phyloP scores from a whole-genome alignment of 2,113 vertebrate genomes.

The Pelobates fuscus region DNA sequence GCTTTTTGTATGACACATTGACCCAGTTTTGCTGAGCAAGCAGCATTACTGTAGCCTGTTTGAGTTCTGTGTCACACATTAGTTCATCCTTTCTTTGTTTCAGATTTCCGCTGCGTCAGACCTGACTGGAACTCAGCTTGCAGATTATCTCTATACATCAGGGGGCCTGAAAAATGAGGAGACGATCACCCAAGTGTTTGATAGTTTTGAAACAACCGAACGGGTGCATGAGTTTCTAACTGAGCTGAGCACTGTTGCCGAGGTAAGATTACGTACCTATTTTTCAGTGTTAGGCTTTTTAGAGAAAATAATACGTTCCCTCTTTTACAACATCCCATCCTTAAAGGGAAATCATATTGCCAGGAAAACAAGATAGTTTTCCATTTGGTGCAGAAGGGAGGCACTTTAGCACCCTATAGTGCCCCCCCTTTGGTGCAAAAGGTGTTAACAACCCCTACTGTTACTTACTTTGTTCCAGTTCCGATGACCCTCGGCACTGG shows the following conservation, averaged over 20 bases:
- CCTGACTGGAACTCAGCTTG: slow-evolving; percentile 45
- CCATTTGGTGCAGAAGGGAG: no score
- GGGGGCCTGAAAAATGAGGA: slow-evolving; percentile 21
- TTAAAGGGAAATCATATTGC: no score
- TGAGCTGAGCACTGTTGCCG: slow-evolving; percentile 12
- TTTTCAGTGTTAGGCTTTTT: slow-evolving; percentile 11
- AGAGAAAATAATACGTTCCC: no score
- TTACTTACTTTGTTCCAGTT: no score
- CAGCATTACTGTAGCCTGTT: no score
- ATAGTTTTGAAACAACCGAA: not conserved
- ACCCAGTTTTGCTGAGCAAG: not conserved
- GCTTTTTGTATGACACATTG: no score
- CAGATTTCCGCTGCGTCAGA: slow-evolving; percentile 32
- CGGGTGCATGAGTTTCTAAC: slow-evolving; percentile 47
- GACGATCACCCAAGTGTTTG: not conserved
- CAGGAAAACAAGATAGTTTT: no score
- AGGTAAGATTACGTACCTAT: slow-evolving; percentile 33
- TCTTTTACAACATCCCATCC: no score
- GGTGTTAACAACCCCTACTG: no score
- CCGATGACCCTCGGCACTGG: no score
- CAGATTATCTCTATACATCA: not conserved
- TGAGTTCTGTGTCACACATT: not conserved
- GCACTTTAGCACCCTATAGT: no score
- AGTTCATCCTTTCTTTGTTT: not conserved
- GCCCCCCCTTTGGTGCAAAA: no score